Evolutionary conservation across 2,888 invertebrate species (phyloP).

Genomic region (Penaeus monodon): DNA sequence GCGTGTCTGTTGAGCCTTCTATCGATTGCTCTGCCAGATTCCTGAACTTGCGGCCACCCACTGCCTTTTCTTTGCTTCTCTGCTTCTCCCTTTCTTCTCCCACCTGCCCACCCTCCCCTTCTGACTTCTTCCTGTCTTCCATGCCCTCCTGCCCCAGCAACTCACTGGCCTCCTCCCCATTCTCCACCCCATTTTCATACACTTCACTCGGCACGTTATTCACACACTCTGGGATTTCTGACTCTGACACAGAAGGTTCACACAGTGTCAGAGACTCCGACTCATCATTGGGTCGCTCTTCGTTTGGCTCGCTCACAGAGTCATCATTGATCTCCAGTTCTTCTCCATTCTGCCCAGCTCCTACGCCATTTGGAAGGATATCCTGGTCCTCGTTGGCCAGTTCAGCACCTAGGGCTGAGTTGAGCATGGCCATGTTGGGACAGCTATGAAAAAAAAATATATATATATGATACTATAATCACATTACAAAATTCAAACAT

Average conservation of each 20-base stretch:
- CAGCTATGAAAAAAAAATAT: constrained; percentile 31
- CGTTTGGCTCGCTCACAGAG: constrained; percentile 49
- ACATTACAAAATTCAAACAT: not conserved
- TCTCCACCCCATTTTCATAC: constrained; percentile 47
- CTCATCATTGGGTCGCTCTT: constrained; percentile 47
- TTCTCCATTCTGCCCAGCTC: constrained; percentile 12
- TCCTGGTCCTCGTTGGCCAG: constrained; percentile 34
- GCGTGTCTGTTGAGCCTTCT: constrained; percentile 57
- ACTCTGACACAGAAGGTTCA: constrained; percentile 48
- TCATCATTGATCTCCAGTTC: constrained; percentile 51
- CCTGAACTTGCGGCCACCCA: constrained; percentile 29
- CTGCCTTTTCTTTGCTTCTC: not conserved
- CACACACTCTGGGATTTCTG: constrained; percentile 48
- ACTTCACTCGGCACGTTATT: constrained; percentile 35
- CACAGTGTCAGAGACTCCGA: constrained; percentile 55
- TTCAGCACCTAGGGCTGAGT: constrained; percentile 62
- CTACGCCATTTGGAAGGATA: constrained; percentile 16
- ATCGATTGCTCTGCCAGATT: constrained; percentile 50
- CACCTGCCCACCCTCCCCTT: not conserved
- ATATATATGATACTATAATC: not conserved
- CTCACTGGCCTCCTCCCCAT: constrained; percentile 54
- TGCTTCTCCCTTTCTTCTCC: too few species aligned
- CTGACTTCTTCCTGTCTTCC: not conserved
- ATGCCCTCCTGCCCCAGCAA: constrained; percentile 24
- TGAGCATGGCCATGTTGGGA: constrained; percentile 65